Evolutionary conservation across 1,140 invertebrate species (phyloP), one percentile per base, ranked within the genome.

Genomic region (Tetragnatha versicolor): DNA sequence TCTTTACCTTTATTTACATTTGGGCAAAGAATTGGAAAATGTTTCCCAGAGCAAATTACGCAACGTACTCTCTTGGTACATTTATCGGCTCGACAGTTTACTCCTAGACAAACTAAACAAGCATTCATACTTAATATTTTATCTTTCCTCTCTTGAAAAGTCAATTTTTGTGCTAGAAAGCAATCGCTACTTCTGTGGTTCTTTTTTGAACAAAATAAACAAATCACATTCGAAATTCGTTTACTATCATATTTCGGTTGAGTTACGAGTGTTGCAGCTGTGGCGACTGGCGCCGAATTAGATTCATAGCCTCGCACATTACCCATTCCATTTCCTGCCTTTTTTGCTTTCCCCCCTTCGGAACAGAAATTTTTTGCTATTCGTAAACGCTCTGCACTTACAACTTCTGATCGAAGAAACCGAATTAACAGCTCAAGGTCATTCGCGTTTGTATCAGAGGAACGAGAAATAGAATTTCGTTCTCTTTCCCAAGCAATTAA

Each of bases 31-130:
- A n/a, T 51, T n/a, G 47, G 17, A 51, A 51, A 51, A n/a, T 51
- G 47, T 51, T 51, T 51, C 22, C 22, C 22, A n/a, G 47, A 51
- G 5, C 5, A n/a, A 51, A n/a, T n/a, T 51, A 51, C 17, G 22
- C 17, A 51, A 14, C 47, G 47, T 14, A 51, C 47, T 9, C 17
- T 51, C 17, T n/a, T 51, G 17, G 14, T 20, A 51, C 47, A 7
- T 51, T n/a, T 51, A 51, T 51, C 47, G 5, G 47, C 47, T n/a
- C 47, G 47, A n/a, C 47, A 51, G n/a, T 51, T 51, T n/a, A 51
- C 22, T 51, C 17, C 22, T n/a, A 51, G 47, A 51, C 47, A 51
- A 5, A 17, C 39, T 17, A 51, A 51, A n/a, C 17, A 51, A 5
- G 47, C 47, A n/a, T 51, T 51, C 47, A 51, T 51, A n/a, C 22